Percentiles rank a stretch among this genome's conserved stretches.
These are phyloP conservation scores for Molanna angustata DNA, from an alignment of 2,888 invertebrate species.

Conservation along the genomic window DNA sequence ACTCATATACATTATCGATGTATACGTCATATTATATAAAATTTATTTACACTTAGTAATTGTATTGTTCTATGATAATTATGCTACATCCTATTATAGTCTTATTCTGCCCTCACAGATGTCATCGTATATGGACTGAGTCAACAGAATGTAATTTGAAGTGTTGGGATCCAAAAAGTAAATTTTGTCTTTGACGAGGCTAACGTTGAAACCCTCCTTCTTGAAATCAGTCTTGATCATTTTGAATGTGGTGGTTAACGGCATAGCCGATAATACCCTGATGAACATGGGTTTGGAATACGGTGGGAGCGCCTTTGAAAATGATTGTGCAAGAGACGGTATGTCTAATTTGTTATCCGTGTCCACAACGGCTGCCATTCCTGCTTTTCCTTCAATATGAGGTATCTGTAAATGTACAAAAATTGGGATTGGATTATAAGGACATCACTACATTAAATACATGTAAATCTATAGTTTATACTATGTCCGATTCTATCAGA, in stretches of 20 bases:
- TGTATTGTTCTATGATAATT: no score
- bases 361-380: slow-evolving; percentile 91
- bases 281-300: slow-evolving; percentile 90
- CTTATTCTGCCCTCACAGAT: slow-evolving; percentile 51
- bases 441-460: no score
- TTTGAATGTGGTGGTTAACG: slow-evolving; percentile 87
- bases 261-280: slow-evolving; percentile 71
- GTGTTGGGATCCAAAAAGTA: slow-evolving; percentile 59
- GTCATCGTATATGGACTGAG: slow-evolving; percentile 49
- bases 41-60: no score
- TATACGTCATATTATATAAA: no score
- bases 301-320: slow-evolving; percentile 66
- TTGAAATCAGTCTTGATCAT: slow-evolving; percentile 86
- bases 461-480: no score
- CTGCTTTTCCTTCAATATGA: slow-evolving; percentile 81
- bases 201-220: slow-evolving; percentile 71
- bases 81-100: slow-evolving; percentile 41
- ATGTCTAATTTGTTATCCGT: slow-evolving; percentile 63
- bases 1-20: no score
- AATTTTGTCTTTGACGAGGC: slow-evolving; percentile 63
- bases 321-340: slow-evolving; percentile 42
- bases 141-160: slow-evolving; percentile 49
- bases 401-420: slow-evolving; percentile 57
- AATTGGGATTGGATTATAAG: no score
- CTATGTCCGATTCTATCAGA: no score